Evolutionary conservation across 1,140 invertebrate species (phyloP).

Genomic region (Neodiprion fabricii): DNA sequence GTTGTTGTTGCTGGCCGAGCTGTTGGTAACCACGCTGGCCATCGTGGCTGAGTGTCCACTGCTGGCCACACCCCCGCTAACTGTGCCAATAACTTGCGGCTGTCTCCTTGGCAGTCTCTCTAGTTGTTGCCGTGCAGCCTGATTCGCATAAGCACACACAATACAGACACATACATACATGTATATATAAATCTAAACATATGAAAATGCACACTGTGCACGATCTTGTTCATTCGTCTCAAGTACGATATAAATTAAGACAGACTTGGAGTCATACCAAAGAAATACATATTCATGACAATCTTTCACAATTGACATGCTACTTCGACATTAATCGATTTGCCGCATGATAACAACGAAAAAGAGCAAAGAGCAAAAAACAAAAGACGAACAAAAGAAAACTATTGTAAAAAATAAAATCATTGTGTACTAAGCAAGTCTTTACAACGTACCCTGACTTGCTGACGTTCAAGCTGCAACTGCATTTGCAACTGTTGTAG

Average conservation of each 20-base stretch:
- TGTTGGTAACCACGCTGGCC: conserved; percentile 52
- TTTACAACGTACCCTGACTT: conserved; percentile 71
- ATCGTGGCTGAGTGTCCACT: conserved; percentile 55
- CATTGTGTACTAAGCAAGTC: conserved; percentile 18
- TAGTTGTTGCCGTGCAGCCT: conserved; percentile 83
- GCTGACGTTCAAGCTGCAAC: conserved; percentile 84
- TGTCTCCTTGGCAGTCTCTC: conserved; percentile 85
- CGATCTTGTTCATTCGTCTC: no score
- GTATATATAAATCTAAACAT: not conserved
- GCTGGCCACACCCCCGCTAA: conserved; percentile 54
- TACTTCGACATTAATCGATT: not conserved
- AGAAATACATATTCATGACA: not conserved
- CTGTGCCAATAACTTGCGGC: conserved; percentile 61
- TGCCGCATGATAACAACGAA: no score
- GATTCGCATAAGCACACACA: conserved; percentile 39
- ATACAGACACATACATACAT: conserved; percentile 16
- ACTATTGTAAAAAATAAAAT: conserved; percentile 17
- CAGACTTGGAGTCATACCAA: not conserved
- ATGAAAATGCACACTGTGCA: no score
- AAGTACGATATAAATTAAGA: conserved; percentile 3
- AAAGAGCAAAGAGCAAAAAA: not conserved
- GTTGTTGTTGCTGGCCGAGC: conserved; percentile 55
- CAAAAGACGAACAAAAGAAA: not conserved
- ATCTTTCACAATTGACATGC: not conserved
- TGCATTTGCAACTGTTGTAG: conserved; percentile 91